phyloP scores from a whole-genome alignment of 2,888 invertebrate genomes.

The Apotomis turbidana region DNA sequence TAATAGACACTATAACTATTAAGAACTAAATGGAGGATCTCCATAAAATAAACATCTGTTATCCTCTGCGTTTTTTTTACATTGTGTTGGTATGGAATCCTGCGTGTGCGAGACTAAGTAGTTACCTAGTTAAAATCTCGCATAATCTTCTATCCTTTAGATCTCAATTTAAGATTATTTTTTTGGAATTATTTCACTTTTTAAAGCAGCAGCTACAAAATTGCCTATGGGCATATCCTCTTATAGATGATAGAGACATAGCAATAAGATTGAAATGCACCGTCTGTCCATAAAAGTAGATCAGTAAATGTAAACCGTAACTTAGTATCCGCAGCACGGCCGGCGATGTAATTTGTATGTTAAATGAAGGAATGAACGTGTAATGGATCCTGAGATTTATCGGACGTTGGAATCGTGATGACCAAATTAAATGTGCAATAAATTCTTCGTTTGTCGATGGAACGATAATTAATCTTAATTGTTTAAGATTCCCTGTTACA shows the following conservation, averaged over 20 bases:
- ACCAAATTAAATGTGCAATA: conserved; percentile 24
- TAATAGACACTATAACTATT: no score
- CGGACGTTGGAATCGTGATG: conserved; percentile 13
- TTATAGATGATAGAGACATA: conserved; percentile 45
- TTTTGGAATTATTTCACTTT: no score
- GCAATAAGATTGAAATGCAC: conserved; percentile 45
- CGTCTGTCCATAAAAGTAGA: conserved; percentile 44
- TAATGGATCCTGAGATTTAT: conserved; percentile 34
- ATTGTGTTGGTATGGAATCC: no score
- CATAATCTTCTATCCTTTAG: no score
- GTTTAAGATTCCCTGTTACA: not conserved
- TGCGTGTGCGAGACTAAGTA: no score
- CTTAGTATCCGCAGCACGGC: conserved; percentile 35
- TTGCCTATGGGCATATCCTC: conserved; percentile 1
- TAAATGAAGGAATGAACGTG: conserved; percentile 36
- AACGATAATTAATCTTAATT: conserved; percentile 2
- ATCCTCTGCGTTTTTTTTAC: no score
- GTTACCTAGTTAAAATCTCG: no score
- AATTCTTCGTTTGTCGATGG: conserved; percentile 17
- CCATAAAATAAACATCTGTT: no score
- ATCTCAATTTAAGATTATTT: no score
- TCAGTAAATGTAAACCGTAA: conserved; percentile 40
- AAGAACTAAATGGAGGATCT: no score
- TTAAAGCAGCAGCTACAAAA: not conserved
- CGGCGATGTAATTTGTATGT: conserved; percentile 34